phyloP scores from a whole-genome alignment of 2,113 vertebrate genomes.

The Myocastor coypus region DNA sequence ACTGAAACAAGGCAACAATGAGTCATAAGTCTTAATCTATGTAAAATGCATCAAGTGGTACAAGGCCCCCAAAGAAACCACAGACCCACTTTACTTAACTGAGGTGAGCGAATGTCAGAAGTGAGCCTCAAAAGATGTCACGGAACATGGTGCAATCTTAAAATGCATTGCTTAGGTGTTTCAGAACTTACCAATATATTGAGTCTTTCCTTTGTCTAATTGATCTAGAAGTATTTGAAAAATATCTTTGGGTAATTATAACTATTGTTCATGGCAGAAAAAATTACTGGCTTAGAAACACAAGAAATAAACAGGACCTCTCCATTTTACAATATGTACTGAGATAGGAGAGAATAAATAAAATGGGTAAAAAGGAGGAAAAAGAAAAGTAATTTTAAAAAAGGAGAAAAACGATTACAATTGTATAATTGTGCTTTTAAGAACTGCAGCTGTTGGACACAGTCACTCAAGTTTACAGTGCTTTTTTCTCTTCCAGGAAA shows the following conservation, averaged over 20 bases:
- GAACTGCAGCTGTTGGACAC: not conserved
- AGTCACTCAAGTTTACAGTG: not conserved
- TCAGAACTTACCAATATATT: not conserved
- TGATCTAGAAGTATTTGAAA: not conserved
- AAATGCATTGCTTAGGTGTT: not conserved
- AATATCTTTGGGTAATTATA: not conserved
- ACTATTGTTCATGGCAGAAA: not conserved
- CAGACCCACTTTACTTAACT: too few species aligned
- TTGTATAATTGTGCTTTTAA: not conserved
- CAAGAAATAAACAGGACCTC: not conserved
- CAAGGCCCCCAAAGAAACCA: too few species aligned
- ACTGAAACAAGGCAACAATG: too few species aligned
- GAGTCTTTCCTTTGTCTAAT: not conserved
- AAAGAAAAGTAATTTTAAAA: not conserved
- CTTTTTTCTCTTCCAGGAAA: not conserved
- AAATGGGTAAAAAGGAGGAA: not conserved
- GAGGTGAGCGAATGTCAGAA: too few species aligned
- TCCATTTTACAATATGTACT: not conserved
- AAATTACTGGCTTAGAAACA: not conserved
- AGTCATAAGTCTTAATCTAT: too few species aligned
- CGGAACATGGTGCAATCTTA: too few species aligned
- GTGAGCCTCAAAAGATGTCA: too few species aligned
- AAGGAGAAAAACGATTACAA: not conserved
- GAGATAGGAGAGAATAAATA: not conserved
- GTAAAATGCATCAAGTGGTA: too few species aligned